Evolutionary conservation across 2,888 invertebrate genomes (phyloP), one percentile per base, ranked within the genome.

Genomic region (Aradus depressus): DNA sequence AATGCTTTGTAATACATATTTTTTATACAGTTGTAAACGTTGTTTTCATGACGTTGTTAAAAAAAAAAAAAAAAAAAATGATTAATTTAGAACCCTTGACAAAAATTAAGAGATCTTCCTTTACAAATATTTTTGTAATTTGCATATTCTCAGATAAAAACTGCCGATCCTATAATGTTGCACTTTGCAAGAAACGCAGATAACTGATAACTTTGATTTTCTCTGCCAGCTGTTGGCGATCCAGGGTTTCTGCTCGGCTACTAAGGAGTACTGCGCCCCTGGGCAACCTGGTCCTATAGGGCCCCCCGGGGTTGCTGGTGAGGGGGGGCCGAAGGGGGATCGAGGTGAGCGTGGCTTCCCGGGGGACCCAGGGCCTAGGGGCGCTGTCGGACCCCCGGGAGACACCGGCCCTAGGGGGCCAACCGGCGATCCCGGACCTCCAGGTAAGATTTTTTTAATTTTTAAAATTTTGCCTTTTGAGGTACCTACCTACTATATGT

Each of bases 191-290:
- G n/a, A n/a, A n/a, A n/a, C n/a, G n/a, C n/a, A n/a, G n/a, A n/a
- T n/a, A n/a, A n/a, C n/a, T n/a, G 12, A 16, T 44, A 42, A 42
- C 6, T 28, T 49, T 51, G 51, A 54, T 61, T 54, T 59, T 51
- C 74, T n/a, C n/a, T 73, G 16, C 42, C 70, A 88, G 87, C 78
- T 84, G 63, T 81, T 83, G 63, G 84, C 84, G 2, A 81, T 90
- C 45, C 84, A 87, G 64, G 85, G 82, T 1, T 86, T 87, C 64
- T 90, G 90, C 65, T 81, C 81, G 61, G 83, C 84, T 6, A 83
- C 87, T 0, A 81, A 82, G 62, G 84, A 84, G 51, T 85, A 84
- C 64, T 90, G 89, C 61, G 82, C 84, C 0, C 75, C 76, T 26
- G 80, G 80, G 1, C 72, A 74, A 0, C 68, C 70, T 1, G 80